Base-by-base conservation (phyloP, 2,888 invertebrate genomes). In the Xestoiulus laeticollis region DNA sequence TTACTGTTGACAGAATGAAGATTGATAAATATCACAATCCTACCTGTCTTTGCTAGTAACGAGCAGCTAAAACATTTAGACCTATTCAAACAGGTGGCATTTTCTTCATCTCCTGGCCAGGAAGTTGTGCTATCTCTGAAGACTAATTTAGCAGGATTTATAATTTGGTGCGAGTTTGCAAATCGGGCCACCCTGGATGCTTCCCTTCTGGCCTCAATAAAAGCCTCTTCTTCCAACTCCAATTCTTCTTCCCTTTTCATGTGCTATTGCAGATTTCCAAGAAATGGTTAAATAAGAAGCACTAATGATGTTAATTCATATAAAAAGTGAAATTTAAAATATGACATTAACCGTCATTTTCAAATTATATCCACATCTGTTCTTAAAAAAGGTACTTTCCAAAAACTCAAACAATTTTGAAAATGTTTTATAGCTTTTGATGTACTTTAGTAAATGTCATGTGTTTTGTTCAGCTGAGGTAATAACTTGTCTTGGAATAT, bases 181-280 rank as follows among this genome's bases (percentile, higher is more conserved):
- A 90, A 87, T 68, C 87, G 86, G 19, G 90, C 88, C 44, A 90
- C 88, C 85, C 89, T 88, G 19, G 88, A 82, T 4, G 90, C 90
- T 89, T 90, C 90, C 86, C 88, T 87, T 78, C 87, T 86, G 16
- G 89, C 89, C 87, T 90, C 90, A 16, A 88, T 26, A 38, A 88
- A 84, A 33, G 89, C 88, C 88, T 89, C 90, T 88, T 90, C 89
- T 83, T 90, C 89, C 48, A 90, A 86, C 87, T 90, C 90, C 38
- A 90, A 32, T 53, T 88, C 88, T 88, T 90, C 89, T 88, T 89
- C 89, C 84, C 88, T 87, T 85, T 88, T 85, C 82, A 88, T 88
- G 87, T 85, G 85, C 85, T 85, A 44, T n/a, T 85, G 26, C 78
- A 30, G 26, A 78, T 78, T 78, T 78, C 78, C 78, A 78, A 78